These are phyloP conservation scores for Caenorhabditis wallacei DNA, from an alignment of 2,888 invertebrate species.

Conservation along the genomic window DNA sequence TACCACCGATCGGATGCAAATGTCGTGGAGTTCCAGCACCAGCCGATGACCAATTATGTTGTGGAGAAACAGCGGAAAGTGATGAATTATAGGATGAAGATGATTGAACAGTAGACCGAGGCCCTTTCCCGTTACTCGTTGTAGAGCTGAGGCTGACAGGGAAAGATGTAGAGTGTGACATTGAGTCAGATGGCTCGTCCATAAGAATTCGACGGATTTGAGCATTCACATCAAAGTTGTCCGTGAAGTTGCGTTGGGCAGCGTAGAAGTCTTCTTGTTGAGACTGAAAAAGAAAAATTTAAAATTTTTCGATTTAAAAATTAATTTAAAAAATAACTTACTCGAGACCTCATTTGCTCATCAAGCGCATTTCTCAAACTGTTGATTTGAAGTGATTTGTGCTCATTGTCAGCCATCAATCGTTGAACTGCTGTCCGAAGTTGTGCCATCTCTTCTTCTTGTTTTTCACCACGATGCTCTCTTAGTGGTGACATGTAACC, in stretches of 20 bases:
- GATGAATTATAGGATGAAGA: slow-evolving; percentile 83
- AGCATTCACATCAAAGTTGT: slow-evolving; percentile 79
- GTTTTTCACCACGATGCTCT: slow-evolving; percentile 52
- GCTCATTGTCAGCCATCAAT: slow-evolving; percentile 85
- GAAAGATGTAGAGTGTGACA: slow-evolving; percentile 82
- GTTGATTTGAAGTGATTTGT: slow-evolving; percentile 85
- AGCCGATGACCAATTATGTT: slow-evolving; percentile 72
- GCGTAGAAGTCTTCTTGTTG: slow-evolving; percentile 69
- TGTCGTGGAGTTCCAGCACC: slow-evolving; percentile 69
- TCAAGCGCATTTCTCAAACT: slow-evolving; percentile 83
- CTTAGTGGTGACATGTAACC: slow-evolving; percentile 60
- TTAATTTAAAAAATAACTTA: slow-evolving; percentile 5
- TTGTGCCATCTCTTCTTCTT: slow-evolving; percentile 84
- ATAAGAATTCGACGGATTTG: slow-evolving; percentile 79
- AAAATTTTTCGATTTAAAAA: neutral
- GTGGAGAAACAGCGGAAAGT: slow-evolving; percentile 77
- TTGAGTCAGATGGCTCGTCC: slow-evolving; percentile 78
- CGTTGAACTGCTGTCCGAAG: slow-evolving; percentile 85
- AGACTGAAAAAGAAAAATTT: slow-evolving; percentile 40
- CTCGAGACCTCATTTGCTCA: slow-evolving; percentile 73
- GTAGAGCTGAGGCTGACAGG: slow-evolving; percentile 78
- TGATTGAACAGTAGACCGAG: slow-evolving; percentile 72
- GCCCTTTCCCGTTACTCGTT: slow-evolving; percentile 60
- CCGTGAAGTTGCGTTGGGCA: slow-evolving; percentile 61
- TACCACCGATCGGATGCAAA: slow-evolving; percentile 51